Base-by-base conservation (phyloP, 2,113 vertebrate species). In the Riparia riparia region DNA sequence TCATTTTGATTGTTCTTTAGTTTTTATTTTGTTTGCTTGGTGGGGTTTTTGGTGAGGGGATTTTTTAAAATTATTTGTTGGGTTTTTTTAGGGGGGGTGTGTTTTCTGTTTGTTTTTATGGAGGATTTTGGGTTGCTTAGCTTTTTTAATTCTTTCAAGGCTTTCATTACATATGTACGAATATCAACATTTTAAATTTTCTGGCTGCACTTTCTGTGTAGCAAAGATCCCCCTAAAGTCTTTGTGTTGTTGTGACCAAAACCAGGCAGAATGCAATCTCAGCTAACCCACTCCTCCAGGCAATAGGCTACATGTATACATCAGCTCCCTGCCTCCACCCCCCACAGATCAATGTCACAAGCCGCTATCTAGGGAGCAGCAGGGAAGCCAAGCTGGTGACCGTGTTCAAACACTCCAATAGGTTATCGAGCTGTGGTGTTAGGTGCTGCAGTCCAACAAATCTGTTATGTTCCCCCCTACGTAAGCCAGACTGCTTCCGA, bases 321-420 rank as follows among this genome's bases (percentile, higher is more conserved):
- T 93, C 86, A 96, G 76, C 37, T 85, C 83, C 70, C 57, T 64
- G 51, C 17, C 58, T 82, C 49, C n/a, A 26, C 32, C 61, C 49
- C 89, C 66, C 72, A 18, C 65, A 66, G 85, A 96, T 96, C 95
- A 93, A 93, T 94, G 90, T 58, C 89, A 93, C 82, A 85, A 94
- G 92, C 78, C 96, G n/a, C 71, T 93, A 70, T 90, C 90, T 11
- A 39, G 88, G 88, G 90, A 96, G 83, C 86, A 91, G 88, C 80
- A 93, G 91, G 86, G 91, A 91, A 93, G 73, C 86, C 95, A 97
- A 79, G 88, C 95, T 85, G 84, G 86, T 95, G 95, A 86, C 57
- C 54, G 9, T 41, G 77, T 84, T 94, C 86, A 84, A 91, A 88
- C 91, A 88, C 71, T 83, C 88, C 81, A 88, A 42, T 68, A 86